Base-by-base conservation (phyloP, 2,797 vertebrate genomes). In the Podarcis lilfordi region DNA sequence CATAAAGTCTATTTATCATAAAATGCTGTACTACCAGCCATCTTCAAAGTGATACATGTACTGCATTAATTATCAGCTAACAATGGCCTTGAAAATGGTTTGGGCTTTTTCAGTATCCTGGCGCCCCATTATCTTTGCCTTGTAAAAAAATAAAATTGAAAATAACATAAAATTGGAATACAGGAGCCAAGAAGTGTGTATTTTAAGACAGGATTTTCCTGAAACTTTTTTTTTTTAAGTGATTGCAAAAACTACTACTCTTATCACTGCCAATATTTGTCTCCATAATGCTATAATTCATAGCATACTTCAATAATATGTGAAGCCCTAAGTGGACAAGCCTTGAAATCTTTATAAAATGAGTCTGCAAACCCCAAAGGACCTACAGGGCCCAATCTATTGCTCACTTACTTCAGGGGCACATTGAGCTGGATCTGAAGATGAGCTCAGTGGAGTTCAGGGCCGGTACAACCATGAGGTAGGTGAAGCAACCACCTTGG, bases 1-100 rank as follows among this genome's bases (percentile, higher is more conserved):
- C 86, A 93, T 97, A 96, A 97, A 97, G 95, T 88, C 87, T 93
- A 92, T 96, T 96, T 96, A 96, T 95, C 93, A 93, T 92, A 95
- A 95, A 96, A 94, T 92, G 84, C 84, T 91, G 29, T 84, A 93
- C 0, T 35, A 90, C 84, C 87, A 89, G 89, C 89, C 92, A 79
- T 92, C 94, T 96, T 96, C 93, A 96, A 96, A 97, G 94, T 89
- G 91, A 59, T 66, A 55, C 89, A 91, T 93, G 84, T 6, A 79
- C 66, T 87, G 43, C 83, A 93, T 95, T 96, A 96, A 96, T 96
- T 96, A 95, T 94, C 95, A 95, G 61, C 91, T 92, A 95, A 92
- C 64, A 84, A 91, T 91, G 94, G 89, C 71, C 80, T 78, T 74
- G 78, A 83, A 92, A 90, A 89, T 90, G 94, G 81, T 93, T 94